A percentile compares a stretch with the other conserved stretches of the same genome.
Conservation (phyloP, 2,797 vertebrate species). For the Sorex maritimensis region DNA sequence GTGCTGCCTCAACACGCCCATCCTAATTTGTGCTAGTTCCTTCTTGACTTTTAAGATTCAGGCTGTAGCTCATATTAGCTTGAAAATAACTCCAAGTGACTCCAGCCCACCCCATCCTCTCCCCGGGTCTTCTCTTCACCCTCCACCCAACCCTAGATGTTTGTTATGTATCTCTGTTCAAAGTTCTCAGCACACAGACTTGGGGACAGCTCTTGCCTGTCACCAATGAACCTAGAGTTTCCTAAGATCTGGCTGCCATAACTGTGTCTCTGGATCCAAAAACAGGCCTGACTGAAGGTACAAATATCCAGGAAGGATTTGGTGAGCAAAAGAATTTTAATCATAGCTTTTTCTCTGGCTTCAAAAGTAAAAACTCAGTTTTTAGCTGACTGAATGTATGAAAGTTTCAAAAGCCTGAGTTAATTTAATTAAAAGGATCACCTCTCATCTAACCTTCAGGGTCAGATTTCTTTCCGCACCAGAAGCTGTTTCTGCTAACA, state of each 20-base stretch:
- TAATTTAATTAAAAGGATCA: conserved; percentile 11
- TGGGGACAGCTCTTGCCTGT: neutral
- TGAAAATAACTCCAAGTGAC: neutral
- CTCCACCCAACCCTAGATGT: too few species aligned
- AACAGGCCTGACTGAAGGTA: neutral
- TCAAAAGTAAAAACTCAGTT: too few species aligned
- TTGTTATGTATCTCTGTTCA: neutral
- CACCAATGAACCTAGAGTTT: neutral
- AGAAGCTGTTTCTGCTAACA: neutral
- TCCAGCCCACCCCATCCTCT: neutral
- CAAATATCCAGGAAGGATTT: conserved; percentile 15
- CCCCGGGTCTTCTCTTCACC: neutral
- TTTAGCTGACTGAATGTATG: neutral
- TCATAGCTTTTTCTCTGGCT: neutral
- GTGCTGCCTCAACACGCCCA: neutral
- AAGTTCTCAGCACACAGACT: neutral
- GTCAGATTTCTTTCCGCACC: neutral
- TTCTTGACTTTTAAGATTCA: conserved; percentile 16
- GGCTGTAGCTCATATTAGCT: neutral
- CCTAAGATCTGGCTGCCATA: neutral
- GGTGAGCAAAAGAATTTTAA: neutral
- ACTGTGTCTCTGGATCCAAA: neutral
- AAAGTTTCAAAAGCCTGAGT: conserved; percentile 7
- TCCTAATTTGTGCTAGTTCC: neutral
- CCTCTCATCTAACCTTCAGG: conserved; percentile 34